Conservation (phyloP, 2,797 vertebrate species). For the Zenarchopterus dispar region DNA sequence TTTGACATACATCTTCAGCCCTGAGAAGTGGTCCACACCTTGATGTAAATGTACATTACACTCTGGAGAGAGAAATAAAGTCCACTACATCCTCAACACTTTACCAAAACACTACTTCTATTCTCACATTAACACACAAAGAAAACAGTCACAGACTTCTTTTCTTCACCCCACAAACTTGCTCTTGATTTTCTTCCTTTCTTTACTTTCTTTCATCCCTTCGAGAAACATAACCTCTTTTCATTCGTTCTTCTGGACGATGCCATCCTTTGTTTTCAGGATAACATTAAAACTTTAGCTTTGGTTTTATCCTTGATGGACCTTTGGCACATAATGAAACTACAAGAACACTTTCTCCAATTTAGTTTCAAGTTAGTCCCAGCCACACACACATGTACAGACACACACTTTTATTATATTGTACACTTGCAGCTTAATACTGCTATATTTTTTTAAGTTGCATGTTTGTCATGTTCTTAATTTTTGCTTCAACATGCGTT, state of each 20-base stretch:
- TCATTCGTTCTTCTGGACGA: not conserved
- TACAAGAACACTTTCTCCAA: conserved; percentile 35
- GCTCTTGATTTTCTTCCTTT: too few relatives aligned
- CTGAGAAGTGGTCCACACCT: conserved; percentile 41
- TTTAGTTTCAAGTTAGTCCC: conserved; percentile 24
- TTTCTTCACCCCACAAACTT: too few relatives aligned
- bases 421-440: conserved; percentile 32
- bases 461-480: conserved; percentile 30
- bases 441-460: conserved; percentile 40
- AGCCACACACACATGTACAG: conserved; percentile 21
- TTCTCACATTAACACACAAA: conserved; percentile 11
- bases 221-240: not conserved
- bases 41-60: conserved; percentile 34
- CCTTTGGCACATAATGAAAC: conserved; percentile 54
- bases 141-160: conserved; percentile 2
- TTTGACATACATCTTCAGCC: conserved; percentile 34
- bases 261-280: conserved; percentile 6
- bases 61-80: conserved; percentile 21
- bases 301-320: conserved; percentile 18
- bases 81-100: conserved; percentile 26
- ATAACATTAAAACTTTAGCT: conserved; percentile 29
- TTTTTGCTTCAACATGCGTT: conserved; percentile 24
- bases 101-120: conserved; percentile 12
- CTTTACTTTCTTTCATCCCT: too few relatives aligned
- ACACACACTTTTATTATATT: conserved; percentile 22